These are phyloP conservation scores for Drosophila fuyamai DNA, from an alignment of 1,140 invertebrate species.

Conservation along the genomic window DNA sequence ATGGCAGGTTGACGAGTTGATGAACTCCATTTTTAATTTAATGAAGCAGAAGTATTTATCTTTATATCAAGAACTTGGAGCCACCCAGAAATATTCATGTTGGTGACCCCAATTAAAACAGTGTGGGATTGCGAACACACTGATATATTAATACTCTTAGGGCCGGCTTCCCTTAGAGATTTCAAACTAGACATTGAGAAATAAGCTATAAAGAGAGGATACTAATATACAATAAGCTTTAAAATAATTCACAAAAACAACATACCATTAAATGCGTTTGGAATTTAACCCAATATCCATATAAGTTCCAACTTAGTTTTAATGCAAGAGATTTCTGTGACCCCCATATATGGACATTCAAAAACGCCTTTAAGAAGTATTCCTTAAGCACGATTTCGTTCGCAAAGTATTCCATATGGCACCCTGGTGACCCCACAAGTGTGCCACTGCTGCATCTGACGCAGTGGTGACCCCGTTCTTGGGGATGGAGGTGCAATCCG, in stretches of 20 bases:
- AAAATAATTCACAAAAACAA: no score
- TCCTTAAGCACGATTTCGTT: neutral
- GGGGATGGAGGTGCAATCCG: conserved; percentile 12
- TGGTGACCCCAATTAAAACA: neutral
- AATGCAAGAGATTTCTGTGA: no score
- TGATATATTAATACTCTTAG: no score
- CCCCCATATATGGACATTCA: no score
- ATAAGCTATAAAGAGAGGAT: no score
- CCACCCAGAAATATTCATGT: neutral
- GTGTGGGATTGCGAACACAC: no score
- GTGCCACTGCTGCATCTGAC: neutral
- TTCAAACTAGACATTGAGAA: no score
- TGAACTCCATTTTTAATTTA: conserved; percentile 10
- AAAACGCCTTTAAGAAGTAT: neutral
- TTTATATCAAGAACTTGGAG: neutral
- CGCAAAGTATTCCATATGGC: neutral
- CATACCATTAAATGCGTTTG: no score
- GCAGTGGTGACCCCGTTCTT: conserved; percentile 10
- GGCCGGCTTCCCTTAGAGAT: no score
- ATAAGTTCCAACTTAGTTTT: no score
- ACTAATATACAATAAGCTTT: no score
- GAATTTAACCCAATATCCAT: no score
- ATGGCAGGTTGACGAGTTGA: conserved; percentile 4
- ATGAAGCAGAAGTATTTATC: neutral
- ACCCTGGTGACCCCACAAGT: conserved; percentile 15